phyloP scores from a whole-genome alignment of 2,797 vertebrate genomes.

The Pagetopsis macropterus region DNA sequence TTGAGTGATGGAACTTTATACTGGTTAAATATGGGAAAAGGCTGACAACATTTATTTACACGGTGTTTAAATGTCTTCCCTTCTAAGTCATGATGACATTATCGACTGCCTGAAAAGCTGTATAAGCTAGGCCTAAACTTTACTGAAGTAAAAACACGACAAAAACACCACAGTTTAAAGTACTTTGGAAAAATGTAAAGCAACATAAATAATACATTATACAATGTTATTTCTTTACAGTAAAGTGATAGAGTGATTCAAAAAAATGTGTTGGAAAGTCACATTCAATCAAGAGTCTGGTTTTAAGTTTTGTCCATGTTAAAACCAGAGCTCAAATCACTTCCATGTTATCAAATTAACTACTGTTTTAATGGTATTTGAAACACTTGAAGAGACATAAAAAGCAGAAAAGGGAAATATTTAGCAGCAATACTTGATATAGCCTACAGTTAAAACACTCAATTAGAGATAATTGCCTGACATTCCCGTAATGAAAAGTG shows the following conservation, averaged over 20 bases:
- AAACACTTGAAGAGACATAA: background rate
- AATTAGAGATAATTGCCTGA: background rate
- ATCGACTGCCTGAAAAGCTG: too few relatives aligned
- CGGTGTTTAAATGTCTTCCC: too few relatives aligned
- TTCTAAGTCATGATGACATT: too few relatives aligned
- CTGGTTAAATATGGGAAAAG: too few relatives aligned
- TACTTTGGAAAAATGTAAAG: background rate
- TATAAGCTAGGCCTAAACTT: too few relatives aligned
- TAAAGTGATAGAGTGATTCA: background rate
- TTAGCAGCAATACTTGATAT: too few relatives aligned
- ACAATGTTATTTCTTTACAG: background rate
- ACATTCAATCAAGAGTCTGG: background rate
- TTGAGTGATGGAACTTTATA: too few relatives aligned
- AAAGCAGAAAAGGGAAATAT: background rate
- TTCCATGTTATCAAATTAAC: background rate
- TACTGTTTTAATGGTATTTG: background rate
- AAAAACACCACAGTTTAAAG: too few relatives aligned
- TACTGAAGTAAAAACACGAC: too few relatives aligned
- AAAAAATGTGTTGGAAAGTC: background rate
- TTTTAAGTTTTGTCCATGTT: background rate
- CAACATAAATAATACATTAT: background rate
- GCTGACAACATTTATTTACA: too few relatives aligned
- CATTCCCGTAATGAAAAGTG: background rate
- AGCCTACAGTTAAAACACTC: background rate
- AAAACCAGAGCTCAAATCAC: too few relatives aligned